These are phyloP conservation scores for Chinchilla lanigera DNA, from an alignment of 2,113 vertebrate genomes.

Conservation along the genomic window DNA sequence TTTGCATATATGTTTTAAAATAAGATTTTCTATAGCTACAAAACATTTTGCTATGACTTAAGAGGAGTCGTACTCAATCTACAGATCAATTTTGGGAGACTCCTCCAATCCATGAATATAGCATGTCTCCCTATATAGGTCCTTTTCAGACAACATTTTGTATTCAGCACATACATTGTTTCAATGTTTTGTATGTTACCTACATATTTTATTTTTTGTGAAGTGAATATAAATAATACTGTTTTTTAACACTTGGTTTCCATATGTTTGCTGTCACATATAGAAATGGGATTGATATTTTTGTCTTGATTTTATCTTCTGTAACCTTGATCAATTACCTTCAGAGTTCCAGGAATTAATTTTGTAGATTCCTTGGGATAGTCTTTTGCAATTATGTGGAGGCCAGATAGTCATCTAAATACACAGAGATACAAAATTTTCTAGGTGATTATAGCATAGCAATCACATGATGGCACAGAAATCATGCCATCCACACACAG, in stretches of 20 bases:
- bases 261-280: neutral
- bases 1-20: neutral
- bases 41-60: neutral
- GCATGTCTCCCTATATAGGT: neutral
- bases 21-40: neutral
- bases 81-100: neutral
- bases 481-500: neutral
- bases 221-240: neutral
- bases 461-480: neutral
- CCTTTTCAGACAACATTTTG: neutral
- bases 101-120: neutral
- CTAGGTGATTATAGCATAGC: neutral
- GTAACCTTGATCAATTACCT: neutral
- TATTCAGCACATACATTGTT: neutral
- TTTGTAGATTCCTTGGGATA: neutral
- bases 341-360: neutral
- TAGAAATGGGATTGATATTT: neutral
- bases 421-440: neutral
- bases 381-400: neutral
- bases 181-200: neutral
- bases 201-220: slow-evolving; percentile 21
- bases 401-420: slow-evolving; percentile 8
- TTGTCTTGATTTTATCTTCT: neutral
- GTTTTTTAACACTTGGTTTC: neutral
- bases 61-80: neutral